Percentiles rank a stretch among this genome's conserved stretches.
phyloP scores from a whole-genome alignment of 1,140 invertebrate genomes.

The Danaus plexippus region DNA sequence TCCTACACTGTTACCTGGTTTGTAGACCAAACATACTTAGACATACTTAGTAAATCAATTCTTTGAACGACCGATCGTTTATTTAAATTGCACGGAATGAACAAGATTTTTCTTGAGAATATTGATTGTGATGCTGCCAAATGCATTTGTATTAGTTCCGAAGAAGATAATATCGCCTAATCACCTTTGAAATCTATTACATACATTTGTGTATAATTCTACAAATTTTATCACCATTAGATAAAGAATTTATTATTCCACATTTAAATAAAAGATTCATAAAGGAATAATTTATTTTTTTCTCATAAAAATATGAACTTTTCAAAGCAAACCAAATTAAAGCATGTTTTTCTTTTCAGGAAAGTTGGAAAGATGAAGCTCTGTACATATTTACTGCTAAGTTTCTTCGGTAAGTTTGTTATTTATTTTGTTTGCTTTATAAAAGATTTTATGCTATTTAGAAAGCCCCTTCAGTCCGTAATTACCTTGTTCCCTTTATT shows the following conservation, averaged over 20 bases:
- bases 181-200: no score
- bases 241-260: no score
- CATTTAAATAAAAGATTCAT: no score
- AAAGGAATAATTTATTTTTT: no score
- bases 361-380: conserved; percentile 60
- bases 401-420: conserved; percentile 59
- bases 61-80: conserved; percentile 19
- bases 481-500: no score
- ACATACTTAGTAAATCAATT: conserved; percentile 18
- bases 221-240: not conserved
- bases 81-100: conserved; percentile 23
- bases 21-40: conserved; percentile 16
- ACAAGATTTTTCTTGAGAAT: conserved; percentile 15
- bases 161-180: conserved; percentile 1
- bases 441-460: conserved; percentile 8
- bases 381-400: conserved; percentile 61
- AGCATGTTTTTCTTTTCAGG: conserved; percentile 51
- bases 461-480: no score
- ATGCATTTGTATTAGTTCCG: not conserved
- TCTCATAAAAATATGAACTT: conserved; percentile 7
- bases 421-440: conserved; percentile 26
- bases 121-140: not conserved
- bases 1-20: not conserved
- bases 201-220: not conserved
- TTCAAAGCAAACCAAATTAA: conserved; percentile 31